Percentiles rank a stretch among this genome's conserved stretches.
These are phyloP conservation scores for Athene cunicularia DNA, from an alignment of 2,113 vertebrate genomes.

Conservation along the genomic window DNA sequence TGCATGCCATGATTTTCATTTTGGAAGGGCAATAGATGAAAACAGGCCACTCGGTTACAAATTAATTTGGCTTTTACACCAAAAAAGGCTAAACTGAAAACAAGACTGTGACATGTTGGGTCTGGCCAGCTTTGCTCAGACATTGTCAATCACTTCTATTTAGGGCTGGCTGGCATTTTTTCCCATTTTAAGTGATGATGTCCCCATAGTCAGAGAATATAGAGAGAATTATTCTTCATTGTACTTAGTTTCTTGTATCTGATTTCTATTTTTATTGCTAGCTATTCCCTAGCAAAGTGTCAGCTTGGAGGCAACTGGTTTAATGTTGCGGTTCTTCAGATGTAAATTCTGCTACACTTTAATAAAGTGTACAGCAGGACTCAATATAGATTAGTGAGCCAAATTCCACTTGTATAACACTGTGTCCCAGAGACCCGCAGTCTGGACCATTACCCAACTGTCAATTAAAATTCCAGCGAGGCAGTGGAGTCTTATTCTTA, in stretches of 20 bases:
- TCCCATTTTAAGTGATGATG: not conserved
- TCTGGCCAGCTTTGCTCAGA: not conserved
- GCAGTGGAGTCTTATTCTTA: not conserved
- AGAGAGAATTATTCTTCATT: not conserved
- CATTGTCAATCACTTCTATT: not conserved
- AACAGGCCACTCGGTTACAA: conserved; percentile 1
- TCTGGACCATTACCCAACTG: not conserved
- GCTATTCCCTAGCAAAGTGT: not conserved
- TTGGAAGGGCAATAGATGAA: not conserved
- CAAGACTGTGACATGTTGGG: not conserved
- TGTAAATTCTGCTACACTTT: not conserved
- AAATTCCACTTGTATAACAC: not conserved
- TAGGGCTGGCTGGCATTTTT: not conserved
- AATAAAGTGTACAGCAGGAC: not conserved
- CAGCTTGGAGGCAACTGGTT: not conserved
- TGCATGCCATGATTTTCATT: not conserved
- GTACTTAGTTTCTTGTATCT: not conserved
- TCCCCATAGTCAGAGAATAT: not conserved
- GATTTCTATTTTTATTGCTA: not conserved
- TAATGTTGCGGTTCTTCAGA: not conserved
- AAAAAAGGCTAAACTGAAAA: not conserved
- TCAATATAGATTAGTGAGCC: not conserved
- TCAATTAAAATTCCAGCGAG: conserved; percentile 18
- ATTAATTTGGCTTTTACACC: not conserved
- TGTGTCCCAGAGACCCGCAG: not conserved